phyloP scores from a whole-genome alignment of 1,140 invertebrate species.

The Euglossa dilemma region DNA sequence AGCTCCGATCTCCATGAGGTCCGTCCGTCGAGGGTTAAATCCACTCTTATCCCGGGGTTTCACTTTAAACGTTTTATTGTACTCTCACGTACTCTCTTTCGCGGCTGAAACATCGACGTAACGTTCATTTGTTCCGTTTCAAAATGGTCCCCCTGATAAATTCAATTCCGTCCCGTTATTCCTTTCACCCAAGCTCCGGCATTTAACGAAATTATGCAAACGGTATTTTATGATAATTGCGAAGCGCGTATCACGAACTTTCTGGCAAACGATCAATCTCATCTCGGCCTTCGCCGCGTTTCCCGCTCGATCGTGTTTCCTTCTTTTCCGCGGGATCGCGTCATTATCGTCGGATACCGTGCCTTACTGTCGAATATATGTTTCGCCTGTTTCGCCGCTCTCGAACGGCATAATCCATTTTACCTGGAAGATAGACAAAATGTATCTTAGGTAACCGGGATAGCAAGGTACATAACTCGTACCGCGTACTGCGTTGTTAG shows the following conservation, averaged over 20 bases:
- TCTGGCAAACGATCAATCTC: not conserved
- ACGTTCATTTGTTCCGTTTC: conserved; percentile 4
- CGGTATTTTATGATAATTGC: not conserved
- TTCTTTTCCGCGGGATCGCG: not conserved
- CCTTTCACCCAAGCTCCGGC: not conserved
- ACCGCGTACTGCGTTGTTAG: conserved; percentile 60
- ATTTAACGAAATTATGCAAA: too few species aligned
- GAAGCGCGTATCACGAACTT: not conserved
- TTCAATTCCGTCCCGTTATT: not conserved
- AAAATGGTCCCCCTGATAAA: not conserved
- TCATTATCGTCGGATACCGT: not conserved
- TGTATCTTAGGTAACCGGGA: conserved; percentile 68
- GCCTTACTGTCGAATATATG: not conserved
- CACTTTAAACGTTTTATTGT: conserved; percentile 75
- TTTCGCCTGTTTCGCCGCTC: conserved; percentile 30
- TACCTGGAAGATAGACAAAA: conserved; percentile 61
- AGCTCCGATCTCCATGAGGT: too few species aligned
- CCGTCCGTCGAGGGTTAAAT: too few species aligned
- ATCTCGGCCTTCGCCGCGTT: not conserved
- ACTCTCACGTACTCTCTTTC: conserved; percentile 69
- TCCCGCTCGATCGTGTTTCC: not conserved
- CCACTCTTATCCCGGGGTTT: conserved; percentile 50
- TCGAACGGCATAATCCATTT: conserved; percentile 60
- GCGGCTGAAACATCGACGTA: conserved; percentile 27
- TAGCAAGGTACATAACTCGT: conserved; percentile 64